A percentile compares a stretch with the other conserved stretches of the same genome.
Evolutionary conservation across 2,797 vertebrate genomes (phyloP).

Genomic region (Scyliorhinus canicula): DNA sequence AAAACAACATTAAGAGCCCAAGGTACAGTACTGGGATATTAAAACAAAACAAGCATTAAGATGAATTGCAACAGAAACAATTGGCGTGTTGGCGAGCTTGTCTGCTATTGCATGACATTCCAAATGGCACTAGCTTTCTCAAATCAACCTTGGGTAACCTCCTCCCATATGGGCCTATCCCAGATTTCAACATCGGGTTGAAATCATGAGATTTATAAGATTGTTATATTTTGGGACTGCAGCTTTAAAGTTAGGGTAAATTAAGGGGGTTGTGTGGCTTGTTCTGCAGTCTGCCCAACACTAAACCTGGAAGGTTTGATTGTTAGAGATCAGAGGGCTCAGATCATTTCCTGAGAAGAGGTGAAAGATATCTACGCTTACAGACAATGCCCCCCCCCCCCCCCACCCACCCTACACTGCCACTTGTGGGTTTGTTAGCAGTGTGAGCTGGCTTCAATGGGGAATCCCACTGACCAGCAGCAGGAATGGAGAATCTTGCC

Average conservation of each 20-base stretch:
- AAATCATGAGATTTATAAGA: background rate
- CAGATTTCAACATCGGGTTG: background rate
- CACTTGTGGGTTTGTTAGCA: too few relatives aligned
- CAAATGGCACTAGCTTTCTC: background rate
- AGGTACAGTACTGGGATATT: background rate
- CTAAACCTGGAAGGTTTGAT: background rate
- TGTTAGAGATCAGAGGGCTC: background rate
- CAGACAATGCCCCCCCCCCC: too few relatives aligned
- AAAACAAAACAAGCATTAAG: background rate
- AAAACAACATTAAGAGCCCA: background rate
- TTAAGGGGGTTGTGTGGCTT: background rate
- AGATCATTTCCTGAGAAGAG: too few relatives aligned
- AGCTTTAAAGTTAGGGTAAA: background rate
- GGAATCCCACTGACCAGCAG: too few relatives aligned
- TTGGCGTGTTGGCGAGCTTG: background rate
- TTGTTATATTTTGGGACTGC: background rate
- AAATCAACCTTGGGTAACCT: background rate
- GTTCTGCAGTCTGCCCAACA: background rate
- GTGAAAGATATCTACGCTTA: too few relatives aligned
- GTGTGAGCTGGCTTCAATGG: too few relatives aligned
- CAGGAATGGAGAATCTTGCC: too few relatives aligned
- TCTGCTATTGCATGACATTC: background rate
- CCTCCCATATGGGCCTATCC: background rate
- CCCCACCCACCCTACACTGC: too few relatives aligned
- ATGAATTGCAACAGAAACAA: background rate